Conservation (phyloP, 2,113 vertebrate genomes). For the Irena cyanogastra region DNA sequence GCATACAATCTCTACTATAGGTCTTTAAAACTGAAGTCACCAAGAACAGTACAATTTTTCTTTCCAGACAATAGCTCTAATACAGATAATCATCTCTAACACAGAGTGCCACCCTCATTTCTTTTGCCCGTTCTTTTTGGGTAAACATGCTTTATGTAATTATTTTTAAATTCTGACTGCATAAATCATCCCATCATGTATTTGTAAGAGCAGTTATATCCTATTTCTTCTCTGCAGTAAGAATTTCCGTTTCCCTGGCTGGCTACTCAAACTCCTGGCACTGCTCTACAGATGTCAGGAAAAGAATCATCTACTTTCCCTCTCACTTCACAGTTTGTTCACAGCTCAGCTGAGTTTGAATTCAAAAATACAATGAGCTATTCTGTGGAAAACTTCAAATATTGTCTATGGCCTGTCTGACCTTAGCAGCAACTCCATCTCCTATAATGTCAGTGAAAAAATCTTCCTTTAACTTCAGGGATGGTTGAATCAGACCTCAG, state of each 20-base stretch:
- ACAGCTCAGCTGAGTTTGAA: not conserved
- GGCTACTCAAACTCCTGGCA: not conserved
- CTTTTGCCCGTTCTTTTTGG: not conserved
- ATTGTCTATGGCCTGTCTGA: not conserved
- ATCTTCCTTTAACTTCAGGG: slow-evolving; percentile 7
- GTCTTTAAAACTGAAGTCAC: not conserved
- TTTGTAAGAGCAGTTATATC: not conserved
- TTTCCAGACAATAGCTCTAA: not conserved
- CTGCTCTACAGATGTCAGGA: not conserved
- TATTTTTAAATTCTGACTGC: not conserved
- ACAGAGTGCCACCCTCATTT: not conserved
- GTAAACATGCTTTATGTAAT: not conserved
- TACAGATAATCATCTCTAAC: not conserved
- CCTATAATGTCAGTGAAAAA: not conserved
- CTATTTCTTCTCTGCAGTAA: not conserved
- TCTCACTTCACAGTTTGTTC: not conserved
- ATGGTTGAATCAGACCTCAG: not conserved
- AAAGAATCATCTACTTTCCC: not conserved
- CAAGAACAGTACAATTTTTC: not conserved
- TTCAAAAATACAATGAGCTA: not conserved
- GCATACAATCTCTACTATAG: not conserved
- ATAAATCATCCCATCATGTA: not conserved
- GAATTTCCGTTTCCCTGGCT: not conserved
- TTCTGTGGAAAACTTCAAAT: slow-evolving; percentile 7
- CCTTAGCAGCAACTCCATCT: not conserved